These are phyloP conservation scores for Heliconius himera DNA, from an alignment of 1,140 invertebrate species.

Conservation along the genomic window DNA sequence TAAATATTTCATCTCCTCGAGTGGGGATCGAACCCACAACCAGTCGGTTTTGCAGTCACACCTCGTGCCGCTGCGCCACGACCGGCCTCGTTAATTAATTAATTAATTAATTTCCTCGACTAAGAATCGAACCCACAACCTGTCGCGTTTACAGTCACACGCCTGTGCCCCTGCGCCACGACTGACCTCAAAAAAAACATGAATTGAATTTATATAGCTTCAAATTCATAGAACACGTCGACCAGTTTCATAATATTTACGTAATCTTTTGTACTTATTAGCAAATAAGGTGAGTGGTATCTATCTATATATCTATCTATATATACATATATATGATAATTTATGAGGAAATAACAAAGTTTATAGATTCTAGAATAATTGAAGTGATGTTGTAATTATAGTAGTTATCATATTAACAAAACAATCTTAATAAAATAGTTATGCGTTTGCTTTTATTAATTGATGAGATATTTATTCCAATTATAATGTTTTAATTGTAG, in stretches of 20 bases:
- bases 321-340: neutral
- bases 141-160: too few relatives aligned
- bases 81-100: too few relatives aligned
- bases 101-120: too few relatives aligned
- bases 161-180: too few relatives aligned
- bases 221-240: slow-evolving; percentile 39
- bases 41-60: too few relatives aligned
- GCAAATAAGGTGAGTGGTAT: neutral
- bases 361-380: neutral
- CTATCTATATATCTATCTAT: neutral
- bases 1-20: too few relatives aligned
- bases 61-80: too few relatives aligned
- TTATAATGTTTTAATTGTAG: too few relatives aligned
- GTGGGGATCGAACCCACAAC: too few relatives aligned
- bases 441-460: neutral
- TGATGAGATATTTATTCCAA: too few relatives aligned
- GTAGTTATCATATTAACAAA: slow-evolving; percentile 1
- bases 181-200: neutral
- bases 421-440: neutral
- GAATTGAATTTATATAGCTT: slow-evolving; percentile 51
- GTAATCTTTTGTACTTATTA: slow-evolving; percentile 37
- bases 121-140: too few relatives aligned
- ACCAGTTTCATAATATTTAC: slow-evolving; percentile 46
- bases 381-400: neutral
- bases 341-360: slow-evolving; percentile 26